Evolutionary conservation across 2,797 vertebrate genomes (phyloP).

Genomic region (Chelmon rostratus): DNA sequence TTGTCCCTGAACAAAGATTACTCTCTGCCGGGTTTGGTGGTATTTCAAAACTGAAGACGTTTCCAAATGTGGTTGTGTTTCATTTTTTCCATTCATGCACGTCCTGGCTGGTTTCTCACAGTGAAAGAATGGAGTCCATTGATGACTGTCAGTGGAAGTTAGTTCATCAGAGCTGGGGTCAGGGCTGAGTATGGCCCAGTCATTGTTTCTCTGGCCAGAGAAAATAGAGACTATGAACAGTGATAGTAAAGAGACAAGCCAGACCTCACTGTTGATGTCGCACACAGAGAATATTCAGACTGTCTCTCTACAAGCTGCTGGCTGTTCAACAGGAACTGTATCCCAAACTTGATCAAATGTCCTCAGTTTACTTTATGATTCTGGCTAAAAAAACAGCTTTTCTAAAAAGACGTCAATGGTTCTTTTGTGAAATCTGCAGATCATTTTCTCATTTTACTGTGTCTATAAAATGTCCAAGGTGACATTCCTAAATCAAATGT

Average conservation of each 20-base stretch:
- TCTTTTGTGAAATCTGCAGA: neutral
- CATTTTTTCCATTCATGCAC: conserved; percentile 40
- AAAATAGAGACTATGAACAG: conserved; percentile 51
- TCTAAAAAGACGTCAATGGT: neutral
- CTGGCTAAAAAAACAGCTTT: conserved; percentile 1
- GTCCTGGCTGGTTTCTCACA: conserved; percentile 46
- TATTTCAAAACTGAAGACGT: conserved; percentile 31
- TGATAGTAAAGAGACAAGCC: conserved; percentile 26
- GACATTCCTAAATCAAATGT: neutral
- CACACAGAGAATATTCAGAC: conserved; percentile 45
- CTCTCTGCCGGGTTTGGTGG: conserved; percentile 24
- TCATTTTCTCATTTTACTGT: neutral
- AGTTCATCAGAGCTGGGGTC: conserved; percentile 63
- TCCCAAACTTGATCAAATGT: conserved; percentile 5
- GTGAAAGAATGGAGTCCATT: conserved; percentile 61
- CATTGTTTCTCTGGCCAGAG: conserved; percentile 58
- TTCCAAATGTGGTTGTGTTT: conserved; percentile 44
- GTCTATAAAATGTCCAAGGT: neutral
- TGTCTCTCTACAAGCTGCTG: conserved; percentile 2
- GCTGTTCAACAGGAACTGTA: conserved; percentile 9
- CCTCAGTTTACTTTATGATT: neutral
- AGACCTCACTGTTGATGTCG: conserved; percentile 38
- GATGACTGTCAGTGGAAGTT: conserved; percentile 58
- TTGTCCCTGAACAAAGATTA: conserved; percentile 19
- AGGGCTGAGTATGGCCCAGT: conserved; percentile 34